Percentiles rank a stretch among this genome's conserved stretches.
Evolutionary conservation across 1,140 invertebrate species (phyloP).

Genomic region (Bradysia coprophila): DNA sequence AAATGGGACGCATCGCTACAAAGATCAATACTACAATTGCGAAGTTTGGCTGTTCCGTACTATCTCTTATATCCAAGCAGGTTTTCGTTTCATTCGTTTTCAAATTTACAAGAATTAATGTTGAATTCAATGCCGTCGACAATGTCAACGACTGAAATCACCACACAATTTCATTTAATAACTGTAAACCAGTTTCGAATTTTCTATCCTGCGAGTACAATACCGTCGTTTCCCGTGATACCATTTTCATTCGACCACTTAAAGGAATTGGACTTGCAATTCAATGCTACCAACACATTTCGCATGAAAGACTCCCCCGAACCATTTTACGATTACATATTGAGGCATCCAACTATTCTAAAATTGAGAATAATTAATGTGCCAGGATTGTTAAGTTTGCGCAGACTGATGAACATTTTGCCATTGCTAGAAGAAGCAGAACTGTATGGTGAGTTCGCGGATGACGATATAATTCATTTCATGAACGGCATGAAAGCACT

Average conservation of each 20-base stretch:
- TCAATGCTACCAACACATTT: neutral
- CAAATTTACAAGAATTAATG: neutral
- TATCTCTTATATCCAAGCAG: neutral
- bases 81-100: neutral
- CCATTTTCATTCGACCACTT: neutral
- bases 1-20: neutral
- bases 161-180: neutral
- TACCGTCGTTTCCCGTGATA: too few species aligned
- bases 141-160: neutral
- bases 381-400: neutral
- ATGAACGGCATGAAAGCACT: neutral
- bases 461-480: neutral
- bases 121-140: neutral
- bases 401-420: neutral
- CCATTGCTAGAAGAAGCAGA: neutral
- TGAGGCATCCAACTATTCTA: neutral
- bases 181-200: neutral
- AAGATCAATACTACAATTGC: neutral
- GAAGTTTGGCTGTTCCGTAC: neutral
- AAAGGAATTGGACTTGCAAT: neutral
- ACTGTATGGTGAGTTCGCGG: neutral
- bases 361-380: neutral
- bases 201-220: neutral
- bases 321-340: neutral
- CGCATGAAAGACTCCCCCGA: too few species aligned